These are phyloP conservation scores for Dione vanillae DNA, from an alignment of 2,888 invertebrate species.

Conservation along the genomic window DNA sequence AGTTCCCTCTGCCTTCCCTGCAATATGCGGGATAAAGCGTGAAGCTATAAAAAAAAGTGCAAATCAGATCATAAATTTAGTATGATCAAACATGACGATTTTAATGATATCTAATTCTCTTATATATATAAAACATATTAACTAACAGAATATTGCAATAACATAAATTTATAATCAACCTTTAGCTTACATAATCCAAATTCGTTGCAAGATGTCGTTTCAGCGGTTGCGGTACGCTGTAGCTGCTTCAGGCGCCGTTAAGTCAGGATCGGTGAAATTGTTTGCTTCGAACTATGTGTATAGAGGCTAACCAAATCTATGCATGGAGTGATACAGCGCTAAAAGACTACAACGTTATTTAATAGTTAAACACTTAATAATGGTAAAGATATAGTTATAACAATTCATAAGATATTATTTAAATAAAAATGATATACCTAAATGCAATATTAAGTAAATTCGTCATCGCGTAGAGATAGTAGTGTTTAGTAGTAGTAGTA, in stretches of 20 bases:
- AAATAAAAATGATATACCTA: no score
- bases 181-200: constrained; percentile 42
- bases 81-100: not conserved
- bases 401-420: not conserved
- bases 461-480: no score
- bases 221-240: constrained; percentile 33
- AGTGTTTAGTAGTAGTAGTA: no score
- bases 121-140: not conserved
- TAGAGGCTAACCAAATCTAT: constrained; percentile 22
- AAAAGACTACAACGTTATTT: not conserved
- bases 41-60: no score
- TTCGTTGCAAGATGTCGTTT: constrained; percentile 36
- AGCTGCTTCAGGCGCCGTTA: constrained; percentile 31
- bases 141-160: not conserved
- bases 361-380: not conserved
- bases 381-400: not conserved
- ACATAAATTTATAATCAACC: constrained; percentile 19
- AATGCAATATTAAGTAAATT: no score
- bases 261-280: constrained; percentile 34
- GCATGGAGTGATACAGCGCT: constrained; percentile 19
- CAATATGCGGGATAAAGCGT: no score
- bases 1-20: no score
- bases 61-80: not conserved
- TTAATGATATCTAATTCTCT: no score
- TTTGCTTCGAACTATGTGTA: constrained; percentile 33